Base-by-base conservation (phyloP, 2,888 invertebrate species). In the Andrena camellia region DNA sequence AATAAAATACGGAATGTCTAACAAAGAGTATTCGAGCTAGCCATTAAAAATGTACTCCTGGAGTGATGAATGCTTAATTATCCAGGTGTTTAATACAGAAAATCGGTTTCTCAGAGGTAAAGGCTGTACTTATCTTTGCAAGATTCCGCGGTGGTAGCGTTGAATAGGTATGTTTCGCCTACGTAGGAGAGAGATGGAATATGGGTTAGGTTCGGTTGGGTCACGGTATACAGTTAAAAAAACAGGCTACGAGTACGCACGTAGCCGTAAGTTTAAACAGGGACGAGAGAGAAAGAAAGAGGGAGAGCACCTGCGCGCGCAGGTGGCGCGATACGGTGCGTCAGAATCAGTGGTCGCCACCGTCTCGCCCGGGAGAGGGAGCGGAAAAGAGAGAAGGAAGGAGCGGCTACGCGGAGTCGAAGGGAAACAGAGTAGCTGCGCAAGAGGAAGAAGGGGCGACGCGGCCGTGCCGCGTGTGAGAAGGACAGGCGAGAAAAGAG, bases 271-370 rank as follows among this genome's bases (percentile, higher is more conserved):
- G 63, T 50, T 64, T 33, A 23, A 57, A 57, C 23, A 23, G 50
- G 48, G 20, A 50, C 13, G 4, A 17, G 48, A 20, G 20, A 7
- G 7, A 60, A 31, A 3, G 54, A 8, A 31, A 29, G n/a, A 20
- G 26, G 80, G 73, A 62, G 78, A 85, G 78, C 76, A 74, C 72
- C 79, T 93, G 93, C 93, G 93, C 92, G 92, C 93, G 93, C 93
- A 93, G 92, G 93, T 93, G 93, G 93, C 93, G 93, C 93, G 93
- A 93, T 92, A 89, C 90, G 90, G 92, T 93, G 92, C 93, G 92
- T 93, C 93, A 93, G 92, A 92, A 91, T 90, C 90, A 89, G 87
- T 89, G 89, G 87, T 88, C 88, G 86, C 57, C 75, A 35, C 54
- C 52, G 91, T 92, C 89, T 85, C 78, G 76, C 75, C 84, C 86